Conservation (phyloP, 2,797 vertebrate genomes). For the Huso huso region DNA sequence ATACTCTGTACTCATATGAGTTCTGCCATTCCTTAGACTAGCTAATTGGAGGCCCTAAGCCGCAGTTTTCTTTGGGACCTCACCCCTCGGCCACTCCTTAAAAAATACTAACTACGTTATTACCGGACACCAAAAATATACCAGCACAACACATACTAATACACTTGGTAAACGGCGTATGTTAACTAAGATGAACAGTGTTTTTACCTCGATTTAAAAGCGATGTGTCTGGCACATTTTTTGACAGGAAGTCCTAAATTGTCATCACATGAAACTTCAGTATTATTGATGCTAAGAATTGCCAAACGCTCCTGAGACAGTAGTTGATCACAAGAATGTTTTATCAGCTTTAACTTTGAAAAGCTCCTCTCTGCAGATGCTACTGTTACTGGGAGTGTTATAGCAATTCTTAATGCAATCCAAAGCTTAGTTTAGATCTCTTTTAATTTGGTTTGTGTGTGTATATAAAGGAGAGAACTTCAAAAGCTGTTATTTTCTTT, state of each 20-base stretch:
- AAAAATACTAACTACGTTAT: background rate
- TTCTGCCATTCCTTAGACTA: no score
- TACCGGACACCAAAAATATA: no score
- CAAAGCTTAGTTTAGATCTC: conserved; percentile 34
- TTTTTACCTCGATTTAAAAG: no score
- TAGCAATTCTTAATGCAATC: conserved; percentile 24
- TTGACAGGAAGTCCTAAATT: conserved; percentile 17
- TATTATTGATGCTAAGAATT: background rate
- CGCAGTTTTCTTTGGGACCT: background rate
- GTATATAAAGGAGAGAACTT: conserved; percentile 9
- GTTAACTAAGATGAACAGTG: no score
- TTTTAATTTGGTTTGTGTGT: conserved; percentile 9
- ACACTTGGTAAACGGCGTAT: no score
- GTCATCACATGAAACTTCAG: conserved; percentile 10
- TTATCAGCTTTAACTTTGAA: conserved; percentile 29
- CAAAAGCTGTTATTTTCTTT: conserved; percentile 15
- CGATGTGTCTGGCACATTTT: background rate
- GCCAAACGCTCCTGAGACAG: conserved; percentile 32
- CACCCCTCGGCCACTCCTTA: background rate
- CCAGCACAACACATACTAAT: no score
- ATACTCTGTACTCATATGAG: no score
- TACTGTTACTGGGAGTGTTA: conserved; percentile 32
- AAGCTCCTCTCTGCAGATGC: conserved; percentile 34
- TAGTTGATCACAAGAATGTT: conserved; percentile 28
- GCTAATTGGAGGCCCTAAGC: background rate